Evolutionary conservation across 2,888 invertebrate species (phyloP).

Genomic region (Papilio protenor): DNA sequence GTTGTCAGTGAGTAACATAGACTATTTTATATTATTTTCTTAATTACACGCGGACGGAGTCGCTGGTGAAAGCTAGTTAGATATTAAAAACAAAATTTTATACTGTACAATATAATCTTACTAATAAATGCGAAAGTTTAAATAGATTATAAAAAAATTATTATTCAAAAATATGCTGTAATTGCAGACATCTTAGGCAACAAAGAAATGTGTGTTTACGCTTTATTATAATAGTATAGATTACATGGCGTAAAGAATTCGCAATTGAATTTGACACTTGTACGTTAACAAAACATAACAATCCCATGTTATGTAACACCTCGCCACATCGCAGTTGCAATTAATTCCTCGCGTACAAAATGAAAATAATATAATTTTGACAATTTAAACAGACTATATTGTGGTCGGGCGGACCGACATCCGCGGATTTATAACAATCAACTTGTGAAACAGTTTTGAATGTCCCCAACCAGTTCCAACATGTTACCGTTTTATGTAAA

Average conservation of each 20-base stretch:
- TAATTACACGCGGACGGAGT: too few species aligned
- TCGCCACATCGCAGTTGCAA: conserved; percentile 15
- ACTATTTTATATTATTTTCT: too few species aligned
- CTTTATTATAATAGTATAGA: background rate
- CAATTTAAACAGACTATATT: conserved; percentile 45
- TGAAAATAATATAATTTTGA: conserved; percentile 36
- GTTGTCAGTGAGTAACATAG: too few species aligned
- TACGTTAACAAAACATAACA: background rate
- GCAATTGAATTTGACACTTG: conserved; percentile 2
- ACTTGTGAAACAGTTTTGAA: conserved; percentile 40
- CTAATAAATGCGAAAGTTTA: too few species aligned
- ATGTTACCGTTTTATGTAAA: background rate
- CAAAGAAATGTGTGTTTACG: too few species aligned
- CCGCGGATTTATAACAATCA: conserved; percentile 48
- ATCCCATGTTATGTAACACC: conserved; percentile 21
- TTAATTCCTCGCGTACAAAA: conserved; percentile 27
- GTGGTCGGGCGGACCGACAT: conserved; percentile 46
- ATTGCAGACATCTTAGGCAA: too few species aligned
- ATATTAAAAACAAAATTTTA: too few species aligned
- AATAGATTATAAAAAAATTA: too few species aligned
- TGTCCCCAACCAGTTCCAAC: background rate
- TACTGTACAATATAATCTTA: too few species aligned
- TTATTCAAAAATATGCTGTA: too few species aligned
- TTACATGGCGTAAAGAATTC: background rate
- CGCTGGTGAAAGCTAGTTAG: too few species aligned